A percentile compares a stretch with the other conserved stretches of the same genome.
phyloP scores from a whole-genome alignment of 1,140 invertebrate genomes.

The Andricus grossulariae region DNA sequence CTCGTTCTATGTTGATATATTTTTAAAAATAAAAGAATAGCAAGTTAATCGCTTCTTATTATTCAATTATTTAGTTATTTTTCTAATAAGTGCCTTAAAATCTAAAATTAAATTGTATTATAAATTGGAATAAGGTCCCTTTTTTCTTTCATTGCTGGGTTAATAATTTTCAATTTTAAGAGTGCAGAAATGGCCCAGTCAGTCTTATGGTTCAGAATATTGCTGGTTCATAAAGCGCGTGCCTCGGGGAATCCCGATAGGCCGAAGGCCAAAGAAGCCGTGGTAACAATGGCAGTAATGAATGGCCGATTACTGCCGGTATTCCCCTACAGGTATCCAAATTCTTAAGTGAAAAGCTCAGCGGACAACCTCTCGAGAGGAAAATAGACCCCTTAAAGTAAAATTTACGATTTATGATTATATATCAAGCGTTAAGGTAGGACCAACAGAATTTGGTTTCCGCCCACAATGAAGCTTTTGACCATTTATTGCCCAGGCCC shows the following conservation, averaged over 20 bases:
- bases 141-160: no score
- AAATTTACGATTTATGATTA: slow-evolving; percentile 20
- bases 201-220: no score
- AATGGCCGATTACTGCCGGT: slow-evolving; percentile 36
- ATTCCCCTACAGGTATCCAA: slow-evolving; percentile 29
- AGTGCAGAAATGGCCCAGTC: no score
- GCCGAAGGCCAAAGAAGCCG: not conserved
- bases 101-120: no score
- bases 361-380: not conserved
- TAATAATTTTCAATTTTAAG: no score
- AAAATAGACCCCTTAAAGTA: slow-evolving; percentile 5
- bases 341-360: slow-evolving; percentile 8
- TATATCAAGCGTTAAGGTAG: not conserved
- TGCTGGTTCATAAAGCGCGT: not conserved
- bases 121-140: no score
- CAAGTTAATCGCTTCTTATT: no score
- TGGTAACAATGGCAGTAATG: slow-evolving; percentile 9
- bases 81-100: no score
- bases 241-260: not conserved
- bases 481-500: not conserved
- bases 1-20: not conserved
- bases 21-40: no score
- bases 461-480: not conserved
- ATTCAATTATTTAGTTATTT: no score
- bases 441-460: not conserved